Evolutionary conservation across 2,113 vertebrate species (phyloP).

Genomic region (Tetrax tetrax): DNA sequence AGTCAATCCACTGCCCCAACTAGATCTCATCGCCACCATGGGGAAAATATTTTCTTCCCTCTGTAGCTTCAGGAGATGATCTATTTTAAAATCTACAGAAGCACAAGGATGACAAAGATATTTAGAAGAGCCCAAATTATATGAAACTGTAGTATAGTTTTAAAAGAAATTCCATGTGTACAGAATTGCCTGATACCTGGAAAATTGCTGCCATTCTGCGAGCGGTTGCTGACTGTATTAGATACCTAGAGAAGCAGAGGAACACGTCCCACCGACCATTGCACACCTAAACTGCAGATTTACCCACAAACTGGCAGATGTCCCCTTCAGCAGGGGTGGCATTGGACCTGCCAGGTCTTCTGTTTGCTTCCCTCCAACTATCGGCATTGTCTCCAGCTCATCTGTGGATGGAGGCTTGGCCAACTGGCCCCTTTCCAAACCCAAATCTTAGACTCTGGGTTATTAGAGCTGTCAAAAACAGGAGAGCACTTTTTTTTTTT

Average conservation of each 20-base stretch:
- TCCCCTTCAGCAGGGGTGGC: neutral
- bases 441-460: constrained; percentile 38
- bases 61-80: neutral
- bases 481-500: neutral
- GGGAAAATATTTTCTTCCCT: neutral
- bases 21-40: fast-evolving
- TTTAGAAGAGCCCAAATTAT: neutral
- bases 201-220: neutral
- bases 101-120: neutral
- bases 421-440: constrained; percentile 49
- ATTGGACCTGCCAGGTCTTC: constrained; percentile 6
- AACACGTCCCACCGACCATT: neutral
- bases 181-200: neutral
- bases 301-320: neutral
- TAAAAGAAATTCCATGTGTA: neutral
- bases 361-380: constrained; percentile 9
- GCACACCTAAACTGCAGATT: constrained; percentile 24
- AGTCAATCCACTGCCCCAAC: fast-evolving
- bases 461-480: constrained; percentile 48
- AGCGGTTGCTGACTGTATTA: neutral
- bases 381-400: constrained; percentile 26
- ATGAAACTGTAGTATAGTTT: neutral
- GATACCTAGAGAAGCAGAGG: neutral
- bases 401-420: constrained; percentile 19
- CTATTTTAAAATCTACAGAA: neutral